phyloP scores from a whole-genome alignment of 2,888 invertebrate species.

The Tipula lateralis region DNA sequence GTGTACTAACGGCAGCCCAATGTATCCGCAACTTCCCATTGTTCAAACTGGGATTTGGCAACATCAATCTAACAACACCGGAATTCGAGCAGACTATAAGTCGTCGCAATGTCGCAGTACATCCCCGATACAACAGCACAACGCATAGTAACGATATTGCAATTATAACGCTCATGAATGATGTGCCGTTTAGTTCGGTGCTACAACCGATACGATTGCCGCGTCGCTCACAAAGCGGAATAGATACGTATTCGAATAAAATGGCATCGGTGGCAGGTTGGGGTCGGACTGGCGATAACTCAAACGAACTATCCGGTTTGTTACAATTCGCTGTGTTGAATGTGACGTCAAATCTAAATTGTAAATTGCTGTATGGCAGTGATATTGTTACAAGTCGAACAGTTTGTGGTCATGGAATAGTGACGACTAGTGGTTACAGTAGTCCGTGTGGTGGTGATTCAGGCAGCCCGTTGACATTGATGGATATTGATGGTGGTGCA shows the following conservation, averaged over 20 bases:
- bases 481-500: slow-evolving; percentile 26
- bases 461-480: slow-evolving; percentile 35
- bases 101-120: background rate
- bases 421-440: no score
- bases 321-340: no score
- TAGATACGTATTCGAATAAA: background rate
- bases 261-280: background rate
- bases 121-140: background rate
- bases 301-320: no score
- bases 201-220: background rate
- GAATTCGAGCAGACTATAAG: background rate
- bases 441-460: slow-evolving; percentile 35
- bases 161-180: background rate
- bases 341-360: background rate
- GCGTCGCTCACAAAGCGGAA: background rate
- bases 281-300: background rate
- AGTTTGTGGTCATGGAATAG: background rate
- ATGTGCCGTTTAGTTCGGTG: background rate
- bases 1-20: background rate
- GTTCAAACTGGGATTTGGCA: background rate
- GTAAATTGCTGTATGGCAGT: background rate
- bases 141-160: background rate
- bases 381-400: background rate
- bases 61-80: background rate
- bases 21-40: background rate